Conservation (phyloP, 2,888 invertebrate species). For the Hedya salicella region DNA sequence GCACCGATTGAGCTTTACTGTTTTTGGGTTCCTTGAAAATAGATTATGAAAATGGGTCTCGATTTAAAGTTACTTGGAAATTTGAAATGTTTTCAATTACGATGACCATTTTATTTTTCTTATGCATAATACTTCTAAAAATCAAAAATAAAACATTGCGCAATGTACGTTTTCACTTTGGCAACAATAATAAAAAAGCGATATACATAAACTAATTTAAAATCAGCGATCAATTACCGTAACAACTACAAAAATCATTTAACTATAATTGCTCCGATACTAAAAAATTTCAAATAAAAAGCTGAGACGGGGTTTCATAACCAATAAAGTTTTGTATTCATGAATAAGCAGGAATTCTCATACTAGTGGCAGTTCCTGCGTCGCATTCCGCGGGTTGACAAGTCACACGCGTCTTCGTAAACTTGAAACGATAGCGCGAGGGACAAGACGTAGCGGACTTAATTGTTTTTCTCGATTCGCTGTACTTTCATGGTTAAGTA, state of each 20-base stretch:
- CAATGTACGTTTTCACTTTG: neutral
- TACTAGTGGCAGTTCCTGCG: slow-evolving; percentile 49
- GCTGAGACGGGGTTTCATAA: neutral
- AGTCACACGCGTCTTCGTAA: slow-evolving; percentile 34
- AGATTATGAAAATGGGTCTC: no score
- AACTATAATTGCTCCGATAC: neutral
- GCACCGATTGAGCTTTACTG: no score
- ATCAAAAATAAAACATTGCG: no score
- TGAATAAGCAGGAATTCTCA: slow-evolving; percentile 42
- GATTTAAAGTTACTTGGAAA: no score
- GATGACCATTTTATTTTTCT: no score
- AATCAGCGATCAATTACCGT: neutral
- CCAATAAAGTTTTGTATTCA: slow-evolving; percentile 19
- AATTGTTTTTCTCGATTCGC: no score
- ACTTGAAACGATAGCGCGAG: neutral
- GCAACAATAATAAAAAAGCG: neutral
- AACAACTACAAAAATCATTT: neutral
- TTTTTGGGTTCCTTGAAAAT: no score
- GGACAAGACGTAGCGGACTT: neutral
- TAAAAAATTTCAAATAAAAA: neutral
- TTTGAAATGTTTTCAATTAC: no score
- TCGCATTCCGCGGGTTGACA: slow-evolving; percentile 35
- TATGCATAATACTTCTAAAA: no score
- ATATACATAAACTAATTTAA: neutral
- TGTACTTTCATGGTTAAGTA: no score